Percentiles rank a stretch among this genome's conserved stretches.
Evolutionary conservation across 2,797 vertebrate genomes (phyloP).

Genomic region (Hipposideros larvatus): DNA sequence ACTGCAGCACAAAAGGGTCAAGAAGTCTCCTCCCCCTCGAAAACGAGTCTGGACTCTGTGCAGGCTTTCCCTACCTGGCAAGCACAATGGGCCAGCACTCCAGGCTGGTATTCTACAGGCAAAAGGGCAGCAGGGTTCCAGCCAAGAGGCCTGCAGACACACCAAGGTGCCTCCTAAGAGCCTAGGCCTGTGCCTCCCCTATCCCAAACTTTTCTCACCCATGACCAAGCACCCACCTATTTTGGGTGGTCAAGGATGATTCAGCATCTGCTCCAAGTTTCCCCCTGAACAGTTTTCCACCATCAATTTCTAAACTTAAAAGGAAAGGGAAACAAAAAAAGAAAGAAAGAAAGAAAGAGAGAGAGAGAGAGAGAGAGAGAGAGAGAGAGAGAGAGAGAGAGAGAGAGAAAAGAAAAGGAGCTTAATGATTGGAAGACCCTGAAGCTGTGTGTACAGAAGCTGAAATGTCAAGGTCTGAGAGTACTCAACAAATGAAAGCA

Average conservation of each 20-base stretch:
- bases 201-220: neutral
- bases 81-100: neutral
- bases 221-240: neutral
- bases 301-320: constrained; percentile 57
- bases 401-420: neutral
- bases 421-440: constrained; percentile 75
- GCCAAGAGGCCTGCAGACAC: neutral
- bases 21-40: neutral
- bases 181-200: too few species aligned
- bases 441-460: constrained; percentile 73
- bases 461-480: constrained; percentile 85
- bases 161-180: rapidly evolving
- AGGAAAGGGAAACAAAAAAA: neutral
- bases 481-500: constrained; percentile 86
- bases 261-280: neutral
- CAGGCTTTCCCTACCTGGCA: neutral
- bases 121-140: neutral
- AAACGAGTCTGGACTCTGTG: neutral
- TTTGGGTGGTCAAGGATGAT: neutral
- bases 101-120: neutral
- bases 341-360: neutral
- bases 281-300: neutral
- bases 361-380: neutral
- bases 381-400: neutral
- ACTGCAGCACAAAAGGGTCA: neutral